These are phyloP conservation scores for Cryptomyrus ogoouensis DNA, from an alignment of 2,113 vertebrate species.

Conservation along the genomic window DNA sequence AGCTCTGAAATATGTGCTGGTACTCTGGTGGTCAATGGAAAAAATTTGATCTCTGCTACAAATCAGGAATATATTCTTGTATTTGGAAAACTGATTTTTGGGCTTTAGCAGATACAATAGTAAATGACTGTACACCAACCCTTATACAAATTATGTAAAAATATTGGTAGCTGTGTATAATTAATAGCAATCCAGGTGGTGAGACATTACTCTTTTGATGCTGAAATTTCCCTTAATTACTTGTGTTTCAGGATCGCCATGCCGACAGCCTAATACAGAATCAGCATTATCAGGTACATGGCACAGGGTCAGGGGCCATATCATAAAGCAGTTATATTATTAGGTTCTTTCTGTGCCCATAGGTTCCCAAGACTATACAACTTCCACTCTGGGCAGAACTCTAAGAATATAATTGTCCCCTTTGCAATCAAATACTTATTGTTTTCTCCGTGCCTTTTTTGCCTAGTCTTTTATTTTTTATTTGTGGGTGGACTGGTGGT, in stretches of 20 bases:
- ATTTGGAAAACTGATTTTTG: not conserved
- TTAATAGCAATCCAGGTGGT: not conserved
- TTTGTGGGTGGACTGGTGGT: too few species aligned
- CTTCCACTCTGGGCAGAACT: not conserved
- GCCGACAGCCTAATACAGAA: conserved; percentile 92
- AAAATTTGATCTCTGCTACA: conserved; percentile 39
- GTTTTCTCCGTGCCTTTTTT: not conserved
- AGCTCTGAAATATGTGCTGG: conserved; percentile 19
- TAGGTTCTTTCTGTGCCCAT: not conserved
- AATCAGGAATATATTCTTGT: not conserved
- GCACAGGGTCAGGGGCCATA: not conserved
- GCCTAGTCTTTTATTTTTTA: not conserved
- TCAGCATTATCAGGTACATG: conserved; percentile 87
- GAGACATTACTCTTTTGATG: conserved; percentile 28
- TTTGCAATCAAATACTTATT: not conserved
- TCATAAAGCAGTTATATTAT: not conserved
- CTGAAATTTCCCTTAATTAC: not conserved
- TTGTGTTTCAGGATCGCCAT: conserved; percentile 74
- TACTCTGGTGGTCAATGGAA: conserved; percentile 27
- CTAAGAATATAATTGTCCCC: not conserved
- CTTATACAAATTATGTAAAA: not conserved
- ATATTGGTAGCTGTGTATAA: not conserved
- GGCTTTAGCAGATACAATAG: not conserved
- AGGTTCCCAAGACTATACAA: not conserved
- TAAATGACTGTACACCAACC: not conserved